A percentile compares a stretch with the other conserved stretches of the same genome.
These are phyloP conservation scores for Temnothorax nylanderi DNA, from an alignment of 1,140 invertebrate species.

Conservation along the genomic window DNA sequence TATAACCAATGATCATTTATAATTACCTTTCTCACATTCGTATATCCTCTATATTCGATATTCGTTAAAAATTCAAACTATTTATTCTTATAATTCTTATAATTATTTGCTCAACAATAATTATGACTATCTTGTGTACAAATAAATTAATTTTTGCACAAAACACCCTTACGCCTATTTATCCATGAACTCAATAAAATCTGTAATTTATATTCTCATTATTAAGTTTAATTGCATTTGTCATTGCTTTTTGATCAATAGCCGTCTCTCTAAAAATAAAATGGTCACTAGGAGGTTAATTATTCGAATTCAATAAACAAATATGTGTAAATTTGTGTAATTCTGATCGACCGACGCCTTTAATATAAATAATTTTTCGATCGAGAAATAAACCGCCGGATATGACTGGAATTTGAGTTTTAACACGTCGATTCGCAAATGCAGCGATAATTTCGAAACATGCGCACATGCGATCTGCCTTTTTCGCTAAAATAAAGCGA, in stretches of 20 bases:
- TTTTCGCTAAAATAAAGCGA: background rate
- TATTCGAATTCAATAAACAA: background rate
- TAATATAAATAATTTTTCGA: constrained; percentile 1
- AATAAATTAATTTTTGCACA: background rate
- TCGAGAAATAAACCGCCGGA: background rate
- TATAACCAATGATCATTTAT: background rate
- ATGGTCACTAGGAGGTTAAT: background rate
- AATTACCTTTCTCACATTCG: background rate
- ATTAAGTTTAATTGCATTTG: background rate
- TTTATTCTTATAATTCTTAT: background rate
- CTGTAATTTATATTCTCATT: background rate
- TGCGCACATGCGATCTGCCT: background rate
- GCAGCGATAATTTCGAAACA: background rate
- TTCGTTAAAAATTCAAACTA: background rate
- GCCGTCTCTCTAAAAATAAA: background rate
- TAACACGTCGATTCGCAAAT: background rate
- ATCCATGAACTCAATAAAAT: background rate
- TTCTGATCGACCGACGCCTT: background rate
- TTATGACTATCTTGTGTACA: background rate
- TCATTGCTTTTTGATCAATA: background rate
- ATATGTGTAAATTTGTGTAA: constrained; percentile 1
- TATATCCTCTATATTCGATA: background rate
- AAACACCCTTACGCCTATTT: background rate
- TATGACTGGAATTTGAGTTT: background rate
- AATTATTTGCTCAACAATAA: background rate